Conservation (phyloP, 2,797 vertebrate species). For the Enteromius anoplus region DNA sequence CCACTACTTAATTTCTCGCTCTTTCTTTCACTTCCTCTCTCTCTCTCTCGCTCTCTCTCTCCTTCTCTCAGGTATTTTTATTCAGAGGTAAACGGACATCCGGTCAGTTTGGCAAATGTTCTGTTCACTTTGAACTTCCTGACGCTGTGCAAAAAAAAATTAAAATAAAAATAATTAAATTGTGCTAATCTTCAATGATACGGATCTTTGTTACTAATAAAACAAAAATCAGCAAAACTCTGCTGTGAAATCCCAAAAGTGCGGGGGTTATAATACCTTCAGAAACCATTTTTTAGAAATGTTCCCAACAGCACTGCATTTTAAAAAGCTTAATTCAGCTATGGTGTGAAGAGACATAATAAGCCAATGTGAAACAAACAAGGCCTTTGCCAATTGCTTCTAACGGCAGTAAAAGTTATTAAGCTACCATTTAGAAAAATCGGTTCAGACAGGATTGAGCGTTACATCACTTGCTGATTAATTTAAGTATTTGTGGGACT, state of each 20-base stretch:
- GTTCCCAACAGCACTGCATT: background rate
- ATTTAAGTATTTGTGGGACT: background rate
- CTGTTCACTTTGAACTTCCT: conserved; percentile 62
- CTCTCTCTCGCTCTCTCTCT: background rate
- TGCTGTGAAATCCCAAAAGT: background rate
- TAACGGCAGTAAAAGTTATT: background rate
- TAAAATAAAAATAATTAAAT: background rate
- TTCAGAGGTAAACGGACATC: conserved; percentile 41
- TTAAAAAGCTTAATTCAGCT: background rate
- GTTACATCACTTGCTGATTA: background rate
- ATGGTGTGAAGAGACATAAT: background rate
- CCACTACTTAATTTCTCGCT: conserved; percentile 29
- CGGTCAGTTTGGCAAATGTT: conserved; percentile 45
- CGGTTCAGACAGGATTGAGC: background rate
- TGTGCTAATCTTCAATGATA: background rate
- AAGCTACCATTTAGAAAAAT: background rate
- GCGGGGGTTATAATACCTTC: background rate
- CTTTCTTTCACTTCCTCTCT: background rate
- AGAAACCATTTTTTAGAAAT: background rate
- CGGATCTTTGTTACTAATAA: background rate
- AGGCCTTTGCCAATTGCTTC: background rate
- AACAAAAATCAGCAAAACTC: background rate
- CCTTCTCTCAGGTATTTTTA: conserved; percentile 2
- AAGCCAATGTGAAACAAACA: background rate
- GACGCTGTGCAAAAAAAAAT: conserved; percentile 30